Evolutionary conservation across 1,140 invertebrate genomes (phyloP).

Genomic region (Sminthurinus signatus): DNA sequence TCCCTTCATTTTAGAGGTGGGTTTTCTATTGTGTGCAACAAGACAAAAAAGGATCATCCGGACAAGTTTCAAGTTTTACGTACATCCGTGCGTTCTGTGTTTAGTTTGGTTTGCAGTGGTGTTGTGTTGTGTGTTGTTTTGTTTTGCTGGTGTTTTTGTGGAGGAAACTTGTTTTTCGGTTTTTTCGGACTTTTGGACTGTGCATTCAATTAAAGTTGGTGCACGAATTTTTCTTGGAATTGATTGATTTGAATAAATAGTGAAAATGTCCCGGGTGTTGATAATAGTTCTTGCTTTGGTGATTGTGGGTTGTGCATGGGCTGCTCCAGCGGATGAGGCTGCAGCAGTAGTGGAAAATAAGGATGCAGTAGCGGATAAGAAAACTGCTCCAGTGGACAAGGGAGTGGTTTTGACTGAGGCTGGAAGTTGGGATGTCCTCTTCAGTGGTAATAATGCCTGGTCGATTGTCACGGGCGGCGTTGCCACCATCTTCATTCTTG

Average conservation of each 20-base stretch:
- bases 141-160: no score
- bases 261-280: constrained; percentile 4
- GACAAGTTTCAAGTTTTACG: no score
- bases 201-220: no score
- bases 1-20: no score
- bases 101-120: no score
- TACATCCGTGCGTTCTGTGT: no score
- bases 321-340: constrained; percentile 29
- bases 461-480: constrained; percentile 2
- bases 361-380: neutral
- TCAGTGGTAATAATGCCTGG: constrained; percentile 9
- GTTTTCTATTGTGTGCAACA: no score
- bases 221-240: no score
- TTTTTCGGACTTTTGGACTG: no score
- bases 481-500: constrained; percentile 20
- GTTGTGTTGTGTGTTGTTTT: no score
- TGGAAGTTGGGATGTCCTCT: neutral
- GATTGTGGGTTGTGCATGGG: constrained; percentile 22
- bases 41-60: no score
- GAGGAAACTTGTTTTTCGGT: neutral
- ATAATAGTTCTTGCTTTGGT: constrained; percentile 8
- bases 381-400: neutral
- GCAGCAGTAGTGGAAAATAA: neutral
- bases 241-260: no score
- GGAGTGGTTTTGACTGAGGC: constrained; percentile 20